Evolutionary conservation across 1,140 invertebrate species (phyloP).

Genomic region (Drosophila baimaii): DNA sequence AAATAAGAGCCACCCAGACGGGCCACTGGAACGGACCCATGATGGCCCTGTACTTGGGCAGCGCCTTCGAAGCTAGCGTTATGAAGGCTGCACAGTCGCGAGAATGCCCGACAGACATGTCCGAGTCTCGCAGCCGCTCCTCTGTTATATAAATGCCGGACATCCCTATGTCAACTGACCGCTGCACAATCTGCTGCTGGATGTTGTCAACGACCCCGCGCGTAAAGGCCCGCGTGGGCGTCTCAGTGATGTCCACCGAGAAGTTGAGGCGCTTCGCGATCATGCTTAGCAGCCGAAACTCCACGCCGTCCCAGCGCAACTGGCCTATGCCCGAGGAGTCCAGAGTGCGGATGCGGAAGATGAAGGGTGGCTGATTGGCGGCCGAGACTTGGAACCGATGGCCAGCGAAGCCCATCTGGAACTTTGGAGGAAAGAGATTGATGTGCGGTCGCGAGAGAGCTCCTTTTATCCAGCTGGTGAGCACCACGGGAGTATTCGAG

Average conservation of each 20-base stretch:
- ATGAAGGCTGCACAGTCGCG: slow-evolving; percentile 91
- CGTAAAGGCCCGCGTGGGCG: slow-evolving; percentile 70
- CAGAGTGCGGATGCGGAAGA: slow-evolving; percentile 86
- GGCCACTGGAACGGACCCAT: slow-evolving; percentile 91
- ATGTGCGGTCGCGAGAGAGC: slow-evolving; percentile 86
- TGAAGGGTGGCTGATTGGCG: slow-evolving; percentile 89
- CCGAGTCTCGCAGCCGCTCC: slow-evolving; percentile 85
- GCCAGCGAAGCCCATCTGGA: slow-evolving; percentile 88
- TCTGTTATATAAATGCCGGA: slow-evolving; percentile 88
- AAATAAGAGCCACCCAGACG: slow-evolving; percentile 89
- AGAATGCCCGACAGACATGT: slow-evolving; percentile 87
- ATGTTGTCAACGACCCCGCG: slow-evolving; percentile 86
- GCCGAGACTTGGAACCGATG: slow-evolving; percentile 88
- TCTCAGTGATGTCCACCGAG: slow-evolving; percentile 88
- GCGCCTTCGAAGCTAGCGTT: slow-evolving; percentile 89
- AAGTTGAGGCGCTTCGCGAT: slow-evolving; percentile 88
- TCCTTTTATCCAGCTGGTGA: slow-evolving; percentile 88
- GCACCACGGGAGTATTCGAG: slow-evolving; percentile 86
- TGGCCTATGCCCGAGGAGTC: slow-evolving; percentile 58
- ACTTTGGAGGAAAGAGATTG: slow-evolving; percentile 88
- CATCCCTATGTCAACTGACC: slow-evolving; percentile 87
- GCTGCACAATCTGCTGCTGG: slow-evolving; percentile 38
- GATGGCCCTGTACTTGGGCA: slow-evolving; percentile 91
- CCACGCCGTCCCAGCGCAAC: slow-evolving; percentile 87
- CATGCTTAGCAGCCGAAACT: slow-evolving; percentile 87